These are phyloP conservation scores for Acinonyx jubatus DNA, from an alignment of 2,113 vertebrate species.

Conservation along the genomic window DNA sequence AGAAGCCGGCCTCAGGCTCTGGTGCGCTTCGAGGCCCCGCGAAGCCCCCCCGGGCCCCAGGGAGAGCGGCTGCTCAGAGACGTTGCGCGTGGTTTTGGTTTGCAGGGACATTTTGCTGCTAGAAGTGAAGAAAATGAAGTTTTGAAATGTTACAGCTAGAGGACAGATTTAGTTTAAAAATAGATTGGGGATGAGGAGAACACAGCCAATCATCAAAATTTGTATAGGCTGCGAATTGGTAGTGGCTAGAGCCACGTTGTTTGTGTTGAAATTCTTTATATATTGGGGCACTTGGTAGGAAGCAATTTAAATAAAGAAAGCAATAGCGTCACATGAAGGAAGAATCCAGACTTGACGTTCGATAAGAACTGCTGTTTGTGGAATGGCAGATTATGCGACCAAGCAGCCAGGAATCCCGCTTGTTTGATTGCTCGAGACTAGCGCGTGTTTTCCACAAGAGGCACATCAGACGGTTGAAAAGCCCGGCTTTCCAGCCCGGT, in stretches of 20 bases:
- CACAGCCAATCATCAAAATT: too few relatives aligned
- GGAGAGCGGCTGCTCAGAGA: neutral
- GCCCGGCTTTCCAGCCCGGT: accelerated
- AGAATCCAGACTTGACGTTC: neutral
- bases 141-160: neutral
- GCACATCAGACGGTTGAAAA: neutral
- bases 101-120: neutral
- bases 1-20: accelerated
- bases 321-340: accelerated
- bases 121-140: neutral
- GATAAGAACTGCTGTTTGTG: neutral
- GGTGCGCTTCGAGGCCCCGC: neutral
- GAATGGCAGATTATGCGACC: accelerated
- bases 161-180: neutral
- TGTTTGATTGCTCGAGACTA: too few relatives aligned
- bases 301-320: accelerated
- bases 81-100: neutral
- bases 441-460: neutral
- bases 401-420: neutral
- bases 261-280: accelerated
- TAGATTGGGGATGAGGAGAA: neutral
- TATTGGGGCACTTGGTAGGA: accelerated
- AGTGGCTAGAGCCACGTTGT: neutral
- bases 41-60: accelerated
- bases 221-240: accelerated